Evolutionary conservation across 2,888 invertebrate genomes (phyloP).

Genomic region (Tuta absoluta): DNA sequence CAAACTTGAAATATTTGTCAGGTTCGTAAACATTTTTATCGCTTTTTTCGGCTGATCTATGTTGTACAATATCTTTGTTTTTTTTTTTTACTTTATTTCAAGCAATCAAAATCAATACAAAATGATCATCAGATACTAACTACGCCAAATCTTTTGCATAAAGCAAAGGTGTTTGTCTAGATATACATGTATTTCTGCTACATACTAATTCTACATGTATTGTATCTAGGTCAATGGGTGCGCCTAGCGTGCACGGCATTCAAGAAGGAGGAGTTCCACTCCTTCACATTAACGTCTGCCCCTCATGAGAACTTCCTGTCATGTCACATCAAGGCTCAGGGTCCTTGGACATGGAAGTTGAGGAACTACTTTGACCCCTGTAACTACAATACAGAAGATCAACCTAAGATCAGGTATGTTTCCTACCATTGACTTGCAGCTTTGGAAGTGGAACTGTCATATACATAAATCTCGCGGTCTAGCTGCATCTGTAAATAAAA

Average conservation of each 20-base stretch:
- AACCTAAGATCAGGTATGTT: slow-evolving; percentile 87
- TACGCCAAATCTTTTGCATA: no score
- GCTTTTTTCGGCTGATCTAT: not conserved
- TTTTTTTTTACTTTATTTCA: not conserved
- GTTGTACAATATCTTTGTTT: not conserved
- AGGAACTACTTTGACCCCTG: slow-evolving; percentile 97
- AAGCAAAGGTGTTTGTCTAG: no score
- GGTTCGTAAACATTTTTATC: slow-evolving; percentile 49
- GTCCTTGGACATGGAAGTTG: slow-evolving; percentile 98
- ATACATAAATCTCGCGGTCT: not conserved
- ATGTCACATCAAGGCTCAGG: slow-evolving; percentile 94
- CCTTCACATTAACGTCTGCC: slow-evolving; percentile 96
- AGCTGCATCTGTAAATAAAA: not conserved
- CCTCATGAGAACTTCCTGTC: slow-evolving; percentile 97
- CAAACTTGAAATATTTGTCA: slow-evolving; percentile 95
- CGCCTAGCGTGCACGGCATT: slow-evolving; percentile 95
- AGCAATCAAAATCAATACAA: no score
- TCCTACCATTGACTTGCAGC: no score
- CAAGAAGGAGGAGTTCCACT: slow-evolving; percentile 94
- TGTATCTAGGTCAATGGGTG: slow-evolving; percentile 91
- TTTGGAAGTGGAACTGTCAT: not conserved
- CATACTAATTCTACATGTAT: not conserved
- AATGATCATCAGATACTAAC: not conserved
- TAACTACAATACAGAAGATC: slow-evolving; percentile 92
- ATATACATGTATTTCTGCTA: no score